Conservation (phyloP, 2,888 invertebrate genomes). For the Andrena camellia region DNA sequence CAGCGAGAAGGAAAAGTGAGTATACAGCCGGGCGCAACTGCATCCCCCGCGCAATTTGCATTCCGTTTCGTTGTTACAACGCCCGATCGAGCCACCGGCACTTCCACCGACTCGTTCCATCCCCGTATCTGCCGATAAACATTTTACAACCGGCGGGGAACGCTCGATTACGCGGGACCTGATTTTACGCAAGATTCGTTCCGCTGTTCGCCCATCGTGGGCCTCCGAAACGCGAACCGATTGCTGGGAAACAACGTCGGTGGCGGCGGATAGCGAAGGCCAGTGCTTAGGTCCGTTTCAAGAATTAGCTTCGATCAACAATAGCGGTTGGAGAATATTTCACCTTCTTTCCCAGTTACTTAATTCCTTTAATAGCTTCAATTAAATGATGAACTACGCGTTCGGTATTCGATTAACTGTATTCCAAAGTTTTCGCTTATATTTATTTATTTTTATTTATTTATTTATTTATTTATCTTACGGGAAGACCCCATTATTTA, state of each 20-base stretch:
- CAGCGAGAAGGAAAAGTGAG: constrained; percentile 92
- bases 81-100: constrained; percentile 59
- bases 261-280: neutral
- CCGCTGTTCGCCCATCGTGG: neutral
- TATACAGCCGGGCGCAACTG: constrained; percentile 60
- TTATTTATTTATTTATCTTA: too few species aligned
- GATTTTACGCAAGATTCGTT: constrained; percentile 45
- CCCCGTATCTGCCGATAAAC: constrained; percentile 55
- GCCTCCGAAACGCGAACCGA: constrained; percentile 4
- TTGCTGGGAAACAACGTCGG: neutral
- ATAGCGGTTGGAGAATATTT: too few species aligned
- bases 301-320: neutral
- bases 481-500: too few species aligned
- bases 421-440: too few species aligned
- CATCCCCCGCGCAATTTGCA: constrained; percentile 67
- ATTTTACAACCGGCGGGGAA: constrained; percentile 50
- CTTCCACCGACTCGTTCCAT: constrained; percentile 25
- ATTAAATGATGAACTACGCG: too few species aligned
- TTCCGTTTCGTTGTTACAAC: constrained; percentile 61
- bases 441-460: too few species aligned
- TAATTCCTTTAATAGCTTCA: too few species aligned
- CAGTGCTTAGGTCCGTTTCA: too few species aligned
- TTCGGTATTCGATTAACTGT: too few species aligned
- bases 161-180: constrained; percentile 38
- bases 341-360: too few species aligned